Base-by-base conservation (phyloP, 2,113 vertebrate species). In the Tachycineta bicolor region DNA sequence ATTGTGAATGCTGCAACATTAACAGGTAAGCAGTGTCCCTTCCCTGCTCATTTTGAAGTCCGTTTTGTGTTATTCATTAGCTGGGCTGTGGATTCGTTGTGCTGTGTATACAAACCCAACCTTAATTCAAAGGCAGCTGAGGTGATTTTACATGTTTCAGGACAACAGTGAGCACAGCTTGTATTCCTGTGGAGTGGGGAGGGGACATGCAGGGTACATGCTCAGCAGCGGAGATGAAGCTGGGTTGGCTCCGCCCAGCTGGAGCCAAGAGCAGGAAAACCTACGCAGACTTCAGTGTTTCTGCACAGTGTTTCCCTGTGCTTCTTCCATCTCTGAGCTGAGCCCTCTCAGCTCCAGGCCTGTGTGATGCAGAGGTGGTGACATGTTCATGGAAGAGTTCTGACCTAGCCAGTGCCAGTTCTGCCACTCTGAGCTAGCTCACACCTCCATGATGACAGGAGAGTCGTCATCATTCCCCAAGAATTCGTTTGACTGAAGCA, bases 1-100 rank as follows among this genome's bases (percentile, higher is more conserved):
- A 98, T 99, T 67, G 97, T 99, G 85, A 98, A 99, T 74, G 99
- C 98, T 18, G 99, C 99, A 62, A 99, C 99, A 3, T 95, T 99
- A 60, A 99, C 99, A 98, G 99, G 99, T 99, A 95, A 60, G 53
- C 68, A n/a, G 1, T 29, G 15, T n/a, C 49, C 11, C 52, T 83
- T 67, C 49, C 39, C 21, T 37, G 33, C 44, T 71, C 28, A 4
- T 67, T 73, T 69, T 70, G 60, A 37, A 37, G 50, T 37, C 55
- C 29, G 8, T 69, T 81, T 64, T 68, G 55, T 79, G 46, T 69
- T 56, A 28, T 39, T 37, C 3, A 10, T 50, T 78, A 55, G 33
- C 2, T 81, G 39, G 15, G 29, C 56, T 90, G 24, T 60, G 62
- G 41, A 46, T 76, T 58, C 60, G 22, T 39, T 53, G 29, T 13